Evolutionary conservation across 1,140 invertebrate genomes (phyloP), one percentile per base, ranked within the genome.

Genomic region (Cyclina sinensis): DNA sequence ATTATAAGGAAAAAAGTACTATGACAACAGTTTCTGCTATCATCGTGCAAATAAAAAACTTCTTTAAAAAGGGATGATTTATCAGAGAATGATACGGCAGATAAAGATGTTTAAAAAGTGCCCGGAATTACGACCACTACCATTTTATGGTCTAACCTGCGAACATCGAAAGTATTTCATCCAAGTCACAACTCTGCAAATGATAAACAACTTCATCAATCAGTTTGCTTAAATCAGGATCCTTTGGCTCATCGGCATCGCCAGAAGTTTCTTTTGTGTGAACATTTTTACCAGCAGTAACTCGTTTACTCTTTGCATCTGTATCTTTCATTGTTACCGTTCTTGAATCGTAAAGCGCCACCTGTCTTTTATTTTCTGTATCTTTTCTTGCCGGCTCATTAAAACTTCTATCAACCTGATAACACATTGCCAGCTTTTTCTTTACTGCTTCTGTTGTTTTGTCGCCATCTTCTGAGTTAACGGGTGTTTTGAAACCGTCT

Each of bases 141-240:
- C 30, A 14, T 30, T 9, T n/a, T n/a, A n/a, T n/a, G n/a, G 12
- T 27, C 78, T 32, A 39, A 84, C 81, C 81, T 43, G 37, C 7
- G 51, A 84, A 84, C 32, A 84, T 51, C 27, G 39, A 43, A 1
- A 84, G 21, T 7, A 84, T 84, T 68, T 84, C 81, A 32, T 84
- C 81, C 7, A 84, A 14, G 24, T 84, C 57, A 51, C 65, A 84
- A 12, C 73, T 59, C n/a, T 70, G 35, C 37, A 84, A 48, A 1
- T 84, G 30, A 7, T 43, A 12, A 1, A 73, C 43, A 9, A 84
- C 46, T 84, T 73, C 65, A 48, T 35, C 27, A 7, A 84, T 51
- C 39, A 84, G 18, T 35, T 32, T 68, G 0, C 37, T 5, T 39
- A 84, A 84, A 73, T 84, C 81, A 51, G 3, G 3, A 54, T 84